These are phyloP conservation scores for Anser cygnoides DNA, from an alignment of 2,113 vertebrate species.

Conservation along the genomic window DNA sequence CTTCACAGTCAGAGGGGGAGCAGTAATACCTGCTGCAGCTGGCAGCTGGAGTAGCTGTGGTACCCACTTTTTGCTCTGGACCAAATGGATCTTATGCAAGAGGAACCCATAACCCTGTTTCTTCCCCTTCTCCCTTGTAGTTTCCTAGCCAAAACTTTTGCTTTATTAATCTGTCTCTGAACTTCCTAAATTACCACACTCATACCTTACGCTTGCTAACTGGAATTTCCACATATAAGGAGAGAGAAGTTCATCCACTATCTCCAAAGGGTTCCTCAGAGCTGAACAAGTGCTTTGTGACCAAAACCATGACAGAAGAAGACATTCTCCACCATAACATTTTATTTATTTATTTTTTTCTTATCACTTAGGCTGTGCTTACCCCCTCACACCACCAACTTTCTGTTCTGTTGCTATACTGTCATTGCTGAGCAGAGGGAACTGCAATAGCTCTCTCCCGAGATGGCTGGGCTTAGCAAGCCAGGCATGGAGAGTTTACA, in stretches of 20 bases:
- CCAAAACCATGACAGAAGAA: background rate
- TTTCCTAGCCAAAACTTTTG: background rate
- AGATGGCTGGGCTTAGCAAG: background rate
- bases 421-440: background rate
- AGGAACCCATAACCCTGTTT: background rate
- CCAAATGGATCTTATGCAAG: background rate
- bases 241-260: rapidly evolving
- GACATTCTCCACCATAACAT: background rate
- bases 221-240: background rate
- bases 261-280: background rate
- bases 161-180: background rate
- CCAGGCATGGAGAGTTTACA: background rate
- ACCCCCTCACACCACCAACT: background rate
- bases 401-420: background rate
- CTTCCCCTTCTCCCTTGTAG: background rate
- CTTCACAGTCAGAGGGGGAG: background rate
- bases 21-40: rapidly evolving
- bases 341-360: background rate
- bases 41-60: background rate
- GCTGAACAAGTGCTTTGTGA: background rate
- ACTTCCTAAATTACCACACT: background rate
- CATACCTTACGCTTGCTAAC: rapidly evolving
- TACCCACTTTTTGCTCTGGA: background rate
- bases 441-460: background rate
- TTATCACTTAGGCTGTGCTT: background rate